Evolutionary conservation across 2,797 vertebrate genomes (phyloP).

Genomic region (Myoxocephalus aenaeus): DNA sequence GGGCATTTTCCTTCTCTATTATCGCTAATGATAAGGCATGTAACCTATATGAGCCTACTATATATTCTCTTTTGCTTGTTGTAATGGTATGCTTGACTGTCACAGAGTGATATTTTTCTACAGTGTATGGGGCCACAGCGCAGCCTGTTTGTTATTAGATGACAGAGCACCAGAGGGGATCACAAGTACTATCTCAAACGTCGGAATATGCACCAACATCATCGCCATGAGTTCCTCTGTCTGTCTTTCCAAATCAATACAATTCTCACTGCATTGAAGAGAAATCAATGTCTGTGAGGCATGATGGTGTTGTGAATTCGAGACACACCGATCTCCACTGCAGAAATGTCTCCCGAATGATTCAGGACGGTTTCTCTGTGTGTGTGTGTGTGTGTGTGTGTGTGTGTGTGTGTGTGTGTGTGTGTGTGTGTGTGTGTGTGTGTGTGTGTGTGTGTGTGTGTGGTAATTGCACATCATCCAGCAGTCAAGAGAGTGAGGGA

Average conservation of each 20-base stretch:
- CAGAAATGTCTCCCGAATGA: slow-evolving; percentile 74
- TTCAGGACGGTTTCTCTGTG: slow-evolving; percentile 59
- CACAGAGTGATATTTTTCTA: slow-evolving; percentile 8
- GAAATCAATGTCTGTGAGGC: slow-evolving; percentile 72
- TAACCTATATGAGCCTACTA: slow-evolving; percentile 6
- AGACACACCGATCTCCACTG: slow-evolving; percentile 64
- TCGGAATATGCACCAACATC: slow-evolving; percentile 52
- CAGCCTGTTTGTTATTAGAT: slow-evolving; percentile 39
- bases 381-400: slow-evolving; percentile 27
- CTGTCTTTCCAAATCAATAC: slow-evolving; percentile 68
- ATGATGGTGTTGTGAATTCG: slow-evolving; percentile 73
- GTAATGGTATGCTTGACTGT: slow-evolving; percentile 38
- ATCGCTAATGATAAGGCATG: slow-evolving; percentile 43
- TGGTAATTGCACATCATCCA: slow-evolving; percentile 71
- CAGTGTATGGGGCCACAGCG: slow-evolving; percentile 23
- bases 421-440: slow-evolving; percentile 26
- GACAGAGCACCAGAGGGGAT: slow-evolving; percentile 34
- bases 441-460: slow-evolving; percentile 20
- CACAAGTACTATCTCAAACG: slow-evolving; percentile 54
- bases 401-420: slow-evolving; percentile 11
- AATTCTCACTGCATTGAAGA: slow-evolving; percentile 67
- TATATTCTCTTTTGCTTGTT: slow-evolving; percentile 2
- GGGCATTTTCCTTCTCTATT: slow-evolving; percentile 52
- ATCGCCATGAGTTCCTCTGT: slow-evolving; percentile 46
- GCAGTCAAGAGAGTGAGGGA: slow-evolving; percentile 50